Percentiles rank a stretch among this genome's conserved stretches.
These are phyloP conservation scores for Perognathus longimembris DNA, from an alignment of 2,113 vertebrate genomes.

Conservation along the genomic window DNA sequence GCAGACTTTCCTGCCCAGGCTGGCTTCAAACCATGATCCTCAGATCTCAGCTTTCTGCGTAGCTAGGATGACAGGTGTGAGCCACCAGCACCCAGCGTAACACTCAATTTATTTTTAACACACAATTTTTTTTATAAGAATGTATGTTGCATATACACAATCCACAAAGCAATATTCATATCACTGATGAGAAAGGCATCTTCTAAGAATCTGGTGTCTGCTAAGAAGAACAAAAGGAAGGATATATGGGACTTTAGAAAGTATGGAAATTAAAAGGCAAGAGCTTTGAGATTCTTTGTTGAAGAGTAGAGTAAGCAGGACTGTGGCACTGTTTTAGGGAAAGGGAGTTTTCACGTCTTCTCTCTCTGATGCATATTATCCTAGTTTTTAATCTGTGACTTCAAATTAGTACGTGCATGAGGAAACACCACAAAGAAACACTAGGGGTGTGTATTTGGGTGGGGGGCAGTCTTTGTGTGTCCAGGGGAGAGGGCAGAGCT, in stretches of 20 bases:
- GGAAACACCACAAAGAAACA: slow-evolving; percentile 71
- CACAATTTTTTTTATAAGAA: too few relatives aligned
- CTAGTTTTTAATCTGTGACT: slow-evolving; percentile 70
- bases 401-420: slow-evolving; percentile 80
- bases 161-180: too few relatives aligned
- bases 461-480: slow-evolving; percentile 24
- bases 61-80: too few relatives aligned
- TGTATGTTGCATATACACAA: too few relatives aligned
- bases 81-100: too few relatives aligned
- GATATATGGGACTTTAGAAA: slow-evolving; percentile 27
- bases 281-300: slow-evolving; percentile 58
- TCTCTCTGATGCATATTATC: slow-evolving; percentile 55
- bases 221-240: background rate
- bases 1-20: too few relatives aligned
- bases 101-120: too few relatives aligned
- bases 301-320: slow-evolving; percentile 1
- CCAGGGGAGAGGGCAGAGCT: slow-evolving; percentile 48
- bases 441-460: slow-evolving; percentile 18
- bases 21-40: too few relatives aligned
- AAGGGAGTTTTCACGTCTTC: slow-evolving; percentile 46
- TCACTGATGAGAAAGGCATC: too few relatives aligned
- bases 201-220: too few relatives aligned
- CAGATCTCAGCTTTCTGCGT: too few relatives aligned
- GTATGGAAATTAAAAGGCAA: slow-evolving; percentile 62
- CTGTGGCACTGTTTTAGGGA: background rate